Base-by-base conservation (phyloP, 2,797 vertebrate species). In the Ambastaia sidthimunki region DNA sequence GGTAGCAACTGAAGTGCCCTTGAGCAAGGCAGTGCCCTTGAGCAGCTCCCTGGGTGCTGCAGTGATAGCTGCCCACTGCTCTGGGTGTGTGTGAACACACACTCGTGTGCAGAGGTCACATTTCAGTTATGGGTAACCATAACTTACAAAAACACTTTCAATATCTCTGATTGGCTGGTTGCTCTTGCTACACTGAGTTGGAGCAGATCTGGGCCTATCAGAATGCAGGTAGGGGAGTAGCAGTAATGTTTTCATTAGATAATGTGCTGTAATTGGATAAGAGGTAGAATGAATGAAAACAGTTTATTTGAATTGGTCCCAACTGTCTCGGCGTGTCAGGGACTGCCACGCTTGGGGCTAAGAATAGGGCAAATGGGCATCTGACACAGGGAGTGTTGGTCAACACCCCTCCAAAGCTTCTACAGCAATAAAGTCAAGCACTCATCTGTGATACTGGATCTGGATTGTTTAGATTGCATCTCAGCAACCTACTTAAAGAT, bases 261-360 rank as follows among this genome's bases (percentile, higher is more conserved):
- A 18, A 60, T 52, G 63, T 21, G 5, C 18, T 23, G 5, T 13
- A 63, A 76, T 68, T 68, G 65, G 0, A 34, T 0, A 55, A 71
- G 71, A 60, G 66, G 54, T 4, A 10, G 21, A 74, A 59, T 80
- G 80, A 86, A 80, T 3, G 47, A 88, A 88, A 83, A 69, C 21
- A 15, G 47, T 4, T 80, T 81, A 85, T 67, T 76, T 86, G 84
- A 81, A 82, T 86, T 71, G 44, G 72, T 1, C 12, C 59, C 0
- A 62, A 71, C 72, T 1, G 1, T 78, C 72, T 18, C 76, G 25
- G 11, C 13, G 7, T 69, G 57, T 7, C 82, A 81, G 80, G 60
- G 66, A 4, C 0, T 0, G 72, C 80, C 0, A 0, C 52, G 16
- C 37, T 67, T 59, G 0, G 1, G 23, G 54, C 69, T 66, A 13